Base-by-base conservation (phyloP, 2,888 invertebrate genomes). In the Agrotis puta region DNA sequence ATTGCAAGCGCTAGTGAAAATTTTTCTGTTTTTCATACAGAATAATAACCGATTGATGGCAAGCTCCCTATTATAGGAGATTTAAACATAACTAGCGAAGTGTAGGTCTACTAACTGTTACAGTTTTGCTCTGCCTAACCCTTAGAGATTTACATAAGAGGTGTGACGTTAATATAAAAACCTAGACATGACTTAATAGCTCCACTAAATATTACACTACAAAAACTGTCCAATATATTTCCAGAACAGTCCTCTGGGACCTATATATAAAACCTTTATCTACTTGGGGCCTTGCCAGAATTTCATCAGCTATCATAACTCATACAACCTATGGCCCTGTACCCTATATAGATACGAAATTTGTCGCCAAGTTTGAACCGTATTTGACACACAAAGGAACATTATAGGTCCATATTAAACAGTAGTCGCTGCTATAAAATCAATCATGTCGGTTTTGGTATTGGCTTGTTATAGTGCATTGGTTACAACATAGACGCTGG, bases 341-440 rank as follows among this genome's bases (percentile, higher is more conserved):
- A 69, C 45, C 63, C 61, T 70, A 74, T 72, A 54, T 56, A 18
- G 39, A 68, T 53, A 68, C 53, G 39, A 59, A 66, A 71, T 61
- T 65, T 50, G 56, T 64, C 70, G 66, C 53, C 68, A 77, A 64
- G 20, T 64, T 48, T 70, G 68, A 64, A 57, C 72, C 79, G 69
- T 77, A 77, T 83, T 79, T 70, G 79, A 66, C 59, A 72, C 24
- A 82, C 83, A 82, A 83, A 72, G 74, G 74, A 47, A 71, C 80
- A 82, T 82, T 82, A 72, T 51, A 64, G 45, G 62, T 33, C 66
- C 80, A 58, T 68, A 70, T 66, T 61, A n/a, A 64, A 43, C 57
- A 66, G 53, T 61, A 70, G 27, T 64, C 69, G 57, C 50, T 47
- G 63, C 9, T 27, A 70, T 79, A 77, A 68, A 62, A 81, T 70